Percentiles rank a stretch among this genome's conserved stretches.
phyloP scores from a whole-genome alignment of 1,140 invertebrate genomes.

The Nymphalis io region DNA sequence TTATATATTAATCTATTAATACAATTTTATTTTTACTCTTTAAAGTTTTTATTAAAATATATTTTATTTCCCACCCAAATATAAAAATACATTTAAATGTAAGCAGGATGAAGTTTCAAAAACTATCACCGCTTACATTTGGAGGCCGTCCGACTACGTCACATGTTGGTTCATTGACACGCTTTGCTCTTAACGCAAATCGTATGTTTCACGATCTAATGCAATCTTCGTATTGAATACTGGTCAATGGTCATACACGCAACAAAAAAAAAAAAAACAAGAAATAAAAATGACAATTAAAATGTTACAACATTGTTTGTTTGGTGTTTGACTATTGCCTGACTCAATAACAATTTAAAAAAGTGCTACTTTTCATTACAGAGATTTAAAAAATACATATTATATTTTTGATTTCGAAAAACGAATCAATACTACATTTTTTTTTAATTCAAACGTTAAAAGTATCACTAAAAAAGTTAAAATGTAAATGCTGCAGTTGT shows the following conservation, averaged over 20 bases:
- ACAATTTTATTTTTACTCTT: neutral
- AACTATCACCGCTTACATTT: slow-evolving; percentile 26
- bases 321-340: neutral
- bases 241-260: neutral
- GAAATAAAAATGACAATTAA: neutral
- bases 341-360: too few relatives aligned
- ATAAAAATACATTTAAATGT: neutral
- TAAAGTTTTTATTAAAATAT: neutral
- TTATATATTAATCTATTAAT: too few relatives aligned
- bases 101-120: slow-evolving; percentile 8
- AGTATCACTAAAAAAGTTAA: too few relatives aligned
- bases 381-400: too few relatives aligned
- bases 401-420: too few relatives aligned
- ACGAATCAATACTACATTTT: too few relatives aligned
- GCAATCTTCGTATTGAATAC: neutral
- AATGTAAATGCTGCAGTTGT: too few relatives aligned
- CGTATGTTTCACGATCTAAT: neutral
- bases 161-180: slow-evolving; percentile 25
- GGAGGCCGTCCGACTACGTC: slow-evolving; percentile 11
- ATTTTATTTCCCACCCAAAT: neutral
- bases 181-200: neutral
- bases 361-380: too few relatives aligned
- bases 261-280: neutral
- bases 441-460: too few relatives aligned
- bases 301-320: neutral